phyloP scores from a whole-genome alignment of 2,113 vertebrate genomes.

The Platysteira castanea region DNA sequence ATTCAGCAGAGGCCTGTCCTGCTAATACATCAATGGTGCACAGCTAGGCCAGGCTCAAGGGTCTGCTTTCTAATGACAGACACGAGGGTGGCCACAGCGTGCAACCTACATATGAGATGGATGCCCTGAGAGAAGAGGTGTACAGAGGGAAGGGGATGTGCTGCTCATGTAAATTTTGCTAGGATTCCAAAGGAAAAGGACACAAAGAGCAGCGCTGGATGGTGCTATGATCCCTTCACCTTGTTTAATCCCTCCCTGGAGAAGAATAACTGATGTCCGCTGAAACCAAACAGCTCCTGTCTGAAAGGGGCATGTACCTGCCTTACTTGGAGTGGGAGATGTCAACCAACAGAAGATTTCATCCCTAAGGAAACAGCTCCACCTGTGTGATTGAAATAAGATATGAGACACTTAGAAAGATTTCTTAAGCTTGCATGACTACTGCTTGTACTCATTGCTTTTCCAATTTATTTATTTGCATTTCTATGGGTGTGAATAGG shows the following conservation, averaged over 20 bases:
- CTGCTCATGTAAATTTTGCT: not conserved
- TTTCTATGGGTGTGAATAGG: not conserved
- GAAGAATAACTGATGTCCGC: not conserved
- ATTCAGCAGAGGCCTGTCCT: not conserved
- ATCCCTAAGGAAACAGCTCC: constrained; percentile 25
- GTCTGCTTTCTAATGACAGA: not conserved
- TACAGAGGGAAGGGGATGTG: not conserved
- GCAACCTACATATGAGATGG: not conserved
- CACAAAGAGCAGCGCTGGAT: not conserved
- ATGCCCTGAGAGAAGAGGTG: not conserved
- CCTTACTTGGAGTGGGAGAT: not conserved
- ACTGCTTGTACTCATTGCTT: not conserved
- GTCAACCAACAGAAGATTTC: not conserved
- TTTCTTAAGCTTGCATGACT: not conserved
- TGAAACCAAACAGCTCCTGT: not conserved
- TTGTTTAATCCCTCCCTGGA: not conserved
- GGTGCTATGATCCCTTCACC: not conserved
- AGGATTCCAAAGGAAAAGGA: not conserved
- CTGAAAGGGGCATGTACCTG: not conserved
- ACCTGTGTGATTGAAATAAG: not conserved
- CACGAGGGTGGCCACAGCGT: not conserved
- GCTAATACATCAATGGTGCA: not conserved
- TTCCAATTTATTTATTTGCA: not conserved
- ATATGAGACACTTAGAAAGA: not conserved
- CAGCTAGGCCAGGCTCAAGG: not conserved